Conservation (phyloP, 2,888 invertebrate genomes). For the Acrobasis repandana region DNA sequence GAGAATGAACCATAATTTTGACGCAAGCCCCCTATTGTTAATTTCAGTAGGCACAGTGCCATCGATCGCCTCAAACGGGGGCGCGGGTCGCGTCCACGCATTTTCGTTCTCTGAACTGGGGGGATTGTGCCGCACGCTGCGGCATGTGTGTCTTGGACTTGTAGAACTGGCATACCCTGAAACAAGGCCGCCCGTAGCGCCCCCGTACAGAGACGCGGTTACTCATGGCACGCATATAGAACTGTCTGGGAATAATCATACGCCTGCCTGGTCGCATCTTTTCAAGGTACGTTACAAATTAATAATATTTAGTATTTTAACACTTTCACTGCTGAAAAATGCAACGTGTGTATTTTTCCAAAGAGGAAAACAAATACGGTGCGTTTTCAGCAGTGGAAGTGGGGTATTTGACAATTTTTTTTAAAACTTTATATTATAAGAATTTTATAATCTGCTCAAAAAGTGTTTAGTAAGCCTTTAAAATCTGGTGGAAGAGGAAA, state of each 20-base stretch:
- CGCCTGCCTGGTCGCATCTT: conserved; percentile 90
- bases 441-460: too few species aligned
- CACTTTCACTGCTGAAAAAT: too few species aligned
- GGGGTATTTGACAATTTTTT: too few species aligned
- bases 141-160: conserved; percentile 92
- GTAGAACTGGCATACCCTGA: conserved; percentile 94
- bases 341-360: too few species aligned
- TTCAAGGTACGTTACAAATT: conserved; percentile 82
- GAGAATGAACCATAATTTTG: too few species aligned
- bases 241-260: conserved; percentile 62
- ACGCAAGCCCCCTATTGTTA: not conserved
- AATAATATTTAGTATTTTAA: too few species aligned
- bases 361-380: too few species aligned
- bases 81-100: conserved; percentile 70
- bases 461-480: too few species aligned
- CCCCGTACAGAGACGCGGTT: conserved; percentile 82
- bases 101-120: conserved; percentile 90
- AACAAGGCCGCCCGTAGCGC: conserved; percentile 83
- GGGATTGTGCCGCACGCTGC: conserved; percentile 87
- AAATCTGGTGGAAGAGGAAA: too few species aligned
- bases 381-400: too few species aligned
- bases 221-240: conserved; percentile 38
- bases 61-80: conserved; percentile 15
- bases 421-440: too few species aligned
- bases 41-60: conserved; percentile 37